phyloP scores from a whole-genome alignment of 2,888 invertebrate genomes.

The Cheilosia grossa region DNA sequence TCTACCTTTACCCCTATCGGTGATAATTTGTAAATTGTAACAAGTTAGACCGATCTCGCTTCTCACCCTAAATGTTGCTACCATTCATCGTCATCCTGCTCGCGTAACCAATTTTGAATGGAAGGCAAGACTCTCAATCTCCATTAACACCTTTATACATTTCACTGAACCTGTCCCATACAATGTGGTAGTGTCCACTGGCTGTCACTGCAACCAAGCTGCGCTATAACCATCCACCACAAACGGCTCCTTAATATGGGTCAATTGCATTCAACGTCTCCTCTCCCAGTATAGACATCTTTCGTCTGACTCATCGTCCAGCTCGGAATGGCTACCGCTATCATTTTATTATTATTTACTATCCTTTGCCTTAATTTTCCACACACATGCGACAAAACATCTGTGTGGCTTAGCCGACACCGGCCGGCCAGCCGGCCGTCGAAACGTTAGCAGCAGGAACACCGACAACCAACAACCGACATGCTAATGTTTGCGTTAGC shows the following conservation, averaged over 20 bases:
- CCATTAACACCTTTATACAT: conserved; percentile 11
- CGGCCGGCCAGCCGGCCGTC: neutral
- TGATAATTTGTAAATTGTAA: no score
- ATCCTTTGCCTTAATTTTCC: conserved; percentile 63
- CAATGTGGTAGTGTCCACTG: neutral
- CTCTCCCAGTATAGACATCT: conserved; percentile 22
- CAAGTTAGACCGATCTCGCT: no score
- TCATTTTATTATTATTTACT: conserved; percentile 56
- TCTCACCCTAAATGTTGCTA: no score
- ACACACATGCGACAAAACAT: conserved; percentile 73
- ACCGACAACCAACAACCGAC: conserved; percentile 10
- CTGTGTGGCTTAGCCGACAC: conserved; percentile 44
- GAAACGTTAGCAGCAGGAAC: conserved; percentile 10
- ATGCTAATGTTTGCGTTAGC: conserved; percentile 27
- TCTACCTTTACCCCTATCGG: no score
- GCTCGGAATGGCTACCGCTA: conserved; percentile 20
- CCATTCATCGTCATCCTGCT: no score
- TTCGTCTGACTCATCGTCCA: conserved; percentile 55
- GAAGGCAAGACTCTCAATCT: neutral
- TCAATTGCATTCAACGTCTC: conserved; percentile 26
- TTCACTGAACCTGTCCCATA: neutral
- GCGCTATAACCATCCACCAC: neutral
- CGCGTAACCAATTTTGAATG: no score
- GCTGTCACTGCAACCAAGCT: neutral
- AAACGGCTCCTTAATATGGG: conserved; percentile 35